Evolutionary conservation across 2,888 invertebrate species (phyloP), one percentile per base, ranked within the genome.

Genomic region (Dendrolimus houi): DNA sequence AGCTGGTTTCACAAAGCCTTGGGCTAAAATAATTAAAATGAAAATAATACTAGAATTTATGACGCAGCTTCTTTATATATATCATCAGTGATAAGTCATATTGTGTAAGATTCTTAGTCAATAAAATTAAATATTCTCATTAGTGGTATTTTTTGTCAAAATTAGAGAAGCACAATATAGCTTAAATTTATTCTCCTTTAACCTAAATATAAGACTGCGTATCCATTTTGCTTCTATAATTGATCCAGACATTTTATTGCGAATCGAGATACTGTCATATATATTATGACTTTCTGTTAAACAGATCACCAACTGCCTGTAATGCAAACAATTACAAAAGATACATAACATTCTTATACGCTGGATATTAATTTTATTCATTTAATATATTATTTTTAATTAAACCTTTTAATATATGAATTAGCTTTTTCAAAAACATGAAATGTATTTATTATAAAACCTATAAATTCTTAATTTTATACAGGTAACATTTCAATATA

Each of bases 251-350:
- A 84, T 70, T 74, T 69, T 75, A 74, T 76, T 73, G 75, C 75
- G 70, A 71, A 76, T 76, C 77, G 71, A 72, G 81, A 56, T 62
- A 59, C 53, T 79, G 77, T 75, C 73, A 76, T 76, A 75, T 73
- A 77, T 78, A 77, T 71, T 77, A 71, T 74, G 77, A 80, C 77
- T 72, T 77, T 83, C 82, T 81, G 79, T 83, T 77, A 82, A 83
- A 83, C 79, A 84, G 83, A 83, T 89, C 89, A 89, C 89, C 88
- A 89, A 84, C 88, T 85, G 88, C 89, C 89, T 89, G 89, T 80
- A 89, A 89, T 87, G 76, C 79, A 89, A 89, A 87, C 82, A 87
- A 87, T 80, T 74, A 84, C 62, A 72, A 53, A n/a, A 70, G 63
- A 65, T 68, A 67, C 64, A 47, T 13, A n/a, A 52, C 12, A n/a